Base-by-base conservation (phyloP, 2,888 invertebrate genomes). In the Apodemia mormo region DNA sequence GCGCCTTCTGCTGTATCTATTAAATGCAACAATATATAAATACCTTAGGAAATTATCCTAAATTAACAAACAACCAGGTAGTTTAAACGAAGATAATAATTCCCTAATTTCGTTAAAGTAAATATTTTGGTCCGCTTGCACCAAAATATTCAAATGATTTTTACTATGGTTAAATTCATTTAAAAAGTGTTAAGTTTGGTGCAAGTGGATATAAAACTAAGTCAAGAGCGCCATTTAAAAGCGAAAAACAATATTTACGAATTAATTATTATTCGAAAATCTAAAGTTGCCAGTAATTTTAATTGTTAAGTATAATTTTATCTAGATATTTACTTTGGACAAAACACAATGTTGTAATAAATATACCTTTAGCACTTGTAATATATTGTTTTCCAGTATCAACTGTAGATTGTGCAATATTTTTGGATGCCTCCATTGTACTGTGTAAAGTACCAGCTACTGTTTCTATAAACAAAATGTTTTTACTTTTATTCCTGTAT, bases 401-500 rank as follows among this genome's bases (percentile, higher is more conserved):
- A 12, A 81, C 76, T 8, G 83, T 84, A 33, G 81, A 78, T 66
- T 83, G 81, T 33, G 85, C 83, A 2, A 80, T 79, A 69, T 80
- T 81, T 76, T 82, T 82, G 37, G 83, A 76, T 45, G 72, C 72
- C 66, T 81, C 81, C 45, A 78, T 74, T 68, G 80, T 76, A 65
- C 70, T 74, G 68, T 70, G 70, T n/a, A 73, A 43, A 22, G 72
- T 64, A 68, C 67, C 72, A 22, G 73, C 69, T 56, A 76, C 73
- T 2, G 75, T 70, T 69, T 75, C 76, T 76, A 74, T 22, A 72
- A 70, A 71, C 7, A 52, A 68, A 52, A 37, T 12, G 12, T n/a
- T 67, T 37, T 52, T 1, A n/a, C 7, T 52, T 52, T 52, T 33
- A 66, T 66, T n/a, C 30, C 7, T 33, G 4, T 66, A 54, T 37